Percentiles rank a stretch among this genome's conserved stretches.
These are phyloP conservation scores for Leptinotarsa rubiginosa DNA, from an alignment of 2,888 invertebrate species.

Conservation along the genomic window DNA sequence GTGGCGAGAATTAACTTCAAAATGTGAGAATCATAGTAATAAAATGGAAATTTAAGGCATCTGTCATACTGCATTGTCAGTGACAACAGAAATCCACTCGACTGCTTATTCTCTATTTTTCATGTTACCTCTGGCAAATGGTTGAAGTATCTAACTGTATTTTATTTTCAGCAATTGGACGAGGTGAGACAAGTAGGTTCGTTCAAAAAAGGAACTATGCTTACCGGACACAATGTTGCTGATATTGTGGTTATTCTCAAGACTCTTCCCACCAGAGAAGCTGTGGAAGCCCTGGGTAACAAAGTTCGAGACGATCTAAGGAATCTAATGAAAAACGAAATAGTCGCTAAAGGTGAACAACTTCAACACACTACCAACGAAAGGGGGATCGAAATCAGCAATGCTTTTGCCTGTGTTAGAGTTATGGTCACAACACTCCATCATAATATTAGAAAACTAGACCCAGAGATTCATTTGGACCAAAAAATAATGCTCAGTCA, in stretches of 20 bases:
- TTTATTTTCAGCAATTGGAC: constrained; percentile 79
- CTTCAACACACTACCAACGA: constrained; percentile 73
- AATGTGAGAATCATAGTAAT: too few species aligned
- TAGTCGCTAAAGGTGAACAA: constrained; percentile 73
- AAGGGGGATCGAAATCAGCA: constrained; percentile 90
- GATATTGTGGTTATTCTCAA: constrained; percentile 97
- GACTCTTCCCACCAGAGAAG: constrained; percentile 95
- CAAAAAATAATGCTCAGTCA: constrained; percentile 87
- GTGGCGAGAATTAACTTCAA: too few species aligned
- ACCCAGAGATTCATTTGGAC: constrained; percentile 84
- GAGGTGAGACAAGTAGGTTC: constrained; percentile 98
- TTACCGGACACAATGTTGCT: constrained; percentile 93
- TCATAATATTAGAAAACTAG: constrained; percentile 92
- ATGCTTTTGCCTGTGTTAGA: constrained; percentile 86
- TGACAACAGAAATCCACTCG: too few species aligned
- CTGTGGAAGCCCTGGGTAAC: constrained; percentile 90
- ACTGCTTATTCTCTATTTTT: too few species aligned
- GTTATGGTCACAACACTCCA: constrained; percentile 94
- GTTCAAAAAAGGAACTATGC: constrained; percentile 98
- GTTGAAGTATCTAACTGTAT: neutral
- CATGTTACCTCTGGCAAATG: too few species aligned
- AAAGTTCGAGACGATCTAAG: constrained; percentile 91
- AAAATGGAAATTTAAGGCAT: too few species aligned
- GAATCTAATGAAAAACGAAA: constrained; percentile 74
- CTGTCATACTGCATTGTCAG: too few species aligned